These are phyloP conservation scores for Leistus spinibarbis DNA, from an alignment of 2,888 invertebrate species.

Conservation along the genomic window DNA sequence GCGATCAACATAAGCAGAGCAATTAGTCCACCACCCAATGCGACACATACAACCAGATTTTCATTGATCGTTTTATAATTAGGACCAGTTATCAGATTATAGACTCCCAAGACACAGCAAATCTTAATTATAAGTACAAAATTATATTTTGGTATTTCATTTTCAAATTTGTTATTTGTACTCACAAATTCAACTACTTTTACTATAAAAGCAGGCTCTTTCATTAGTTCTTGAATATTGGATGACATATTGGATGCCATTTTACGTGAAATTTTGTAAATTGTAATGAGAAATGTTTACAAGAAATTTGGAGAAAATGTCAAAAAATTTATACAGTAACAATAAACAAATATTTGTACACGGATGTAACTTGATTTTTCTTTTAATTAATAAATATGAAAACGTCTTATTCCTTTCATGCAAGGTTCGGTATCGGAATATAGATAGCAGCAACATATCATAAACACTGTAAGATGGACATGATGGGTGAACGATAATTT, in stretches of 20 bases:
- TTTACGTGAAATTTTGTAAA: background rate
- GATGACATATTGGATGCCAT: background rate
- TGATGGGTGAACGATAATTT: too few relatives aligned
- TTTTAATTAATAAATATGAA: too few relatives aligned
- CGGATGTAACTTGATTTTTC: background rate
- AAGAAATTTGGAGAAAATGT: background rate
- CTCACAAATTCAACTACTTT: conserved; percentile 6
- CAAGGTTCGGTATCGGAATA: too few relatives aligned
- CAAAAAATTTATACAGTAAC: background rate
- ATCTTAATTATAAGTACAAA: background rate
- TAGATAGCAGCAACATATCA: too few relatives aligned
- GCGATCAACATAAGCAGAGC: background rate
- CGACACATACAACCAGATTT: background rate
- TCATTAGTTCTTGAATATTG: background rate
- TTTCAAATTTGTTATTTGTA: background rate
- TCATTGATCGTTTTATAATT: background rate
- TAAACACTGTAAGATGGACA: too few relatives aligned
- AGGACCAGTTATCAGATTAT: background rate
- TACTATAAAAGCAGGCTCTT: background rate
- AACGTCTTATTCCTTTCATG: too few relatives aligned
- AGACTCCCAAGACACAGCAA: background rate
- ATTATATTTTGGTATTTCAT: background rate
- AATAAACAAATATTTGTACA: background rate
- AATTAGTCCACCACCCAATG: background rate
- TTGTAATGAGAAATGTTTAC: background rate